Evolutionary conservation across 1,140 invertebrate species (phyloP), one percentile per base, ranked within the genome.

Genomic region (Leptinotarsa defecta): DNA sequence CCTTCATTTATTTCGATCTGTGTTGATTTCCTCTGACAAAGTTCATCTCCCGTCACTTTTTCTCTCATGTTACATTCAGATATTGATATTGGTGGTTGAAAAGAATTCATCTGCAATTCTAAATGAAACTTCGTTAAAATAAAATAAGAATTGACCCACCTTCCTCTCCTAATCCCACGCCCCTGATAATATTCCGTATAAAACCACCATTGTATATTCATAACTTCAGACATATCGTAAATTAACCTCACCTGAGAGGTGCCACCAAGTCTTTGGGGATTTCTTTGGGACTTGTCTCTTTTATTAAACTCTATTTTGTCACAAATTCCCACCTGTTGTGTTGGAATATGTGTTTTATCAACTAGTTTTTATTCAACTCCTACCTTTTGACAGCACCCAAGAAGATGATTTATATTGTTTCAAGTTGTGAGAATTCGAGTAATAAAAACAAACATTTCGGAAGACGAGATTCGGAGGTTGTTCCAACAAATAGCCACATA

Each of bases 251-350:
- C 43, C 43, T 71, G 48, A 57, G 27, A 19, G 19, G 43, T 71
- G 20, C 69, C 69, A 52, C 48, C 69, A 71, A 57, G 49, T 57
- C 69, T 48, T 52, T n/a, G 48, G 69, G 49, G 69, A 52, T 49
- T 71, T 24, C 69, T 71, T 48, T 24, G 69, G 69, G 69, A 43
- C 34, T 8, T 20, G 43, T 52, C 34, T 68, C 65, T 43, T 68
- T 68, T 68, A 71, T 57, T 57, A 20, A 57, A 20, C 34, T 52
- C 22, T 67, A 67, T 77, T 75, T 77, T 22, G 73, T 74, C 68
- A 75, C 74, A 68, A 76, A 74, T 74, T 71, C 76, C 74, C 76
- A 78, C 76, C 74, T 78, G 76, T 78, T 75, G 74, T 34, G 74
- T 48, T 69, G 75, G 69, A 52, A 75, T 71, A 71, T 75, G 68